Evolutionary conservation across 2,797 vertebrate genomes (phyloP).

Genomic region (Falco peregrinus): DNA sequence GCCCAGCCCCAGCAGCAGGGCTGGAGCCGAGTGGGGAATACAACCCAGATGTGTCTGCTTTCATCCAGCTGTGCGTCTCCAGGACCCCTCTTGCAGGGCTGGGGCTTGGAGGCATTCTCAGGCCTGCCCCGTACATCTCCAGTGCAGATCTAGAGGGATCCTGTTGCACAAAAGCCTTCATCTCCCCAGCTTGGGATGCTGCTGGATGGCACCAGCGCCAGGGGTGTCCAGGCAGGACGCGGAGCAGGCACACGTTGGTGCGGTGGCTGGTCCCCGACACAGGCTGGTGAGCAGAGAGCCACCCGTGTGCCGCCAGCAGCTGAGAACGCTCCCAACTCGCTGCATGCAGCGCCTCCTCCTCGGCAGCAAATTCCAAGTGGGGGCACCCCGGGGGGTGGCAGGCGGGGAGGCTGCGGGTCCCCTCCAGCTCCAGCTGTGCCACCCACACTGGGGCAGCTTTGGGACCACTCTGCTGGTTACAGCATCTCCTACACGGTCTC

Average conservation of each 20-base stretch:
- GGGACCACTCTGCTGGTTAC: not conserved
- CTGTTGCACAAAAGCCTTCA: not conserved
- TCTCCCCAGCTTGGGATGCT: not conserved
- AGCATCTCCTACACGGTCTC: accelerated
- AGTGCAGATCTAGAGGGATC: not conserved
- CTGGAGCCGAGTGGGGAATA: not conserved
- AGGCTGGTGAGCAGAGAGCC: not conserved
- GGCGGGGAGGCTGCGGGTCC: not conserved
- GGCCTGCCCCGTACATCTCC: not conserved
- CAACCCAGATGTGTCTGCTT: not conserved
- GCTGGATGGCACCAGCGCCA: not conserved
- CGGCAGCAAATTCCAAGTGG: accelerated
- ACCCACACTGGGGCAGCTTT: too few species aligned
- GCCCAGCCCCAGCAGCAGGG: not conserved
- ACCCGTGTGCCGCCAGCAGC: accelerated
- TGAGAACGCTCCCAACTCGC: not conserved
- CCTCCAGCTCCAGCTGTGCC: not conserved
- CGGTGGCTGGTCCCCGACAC: accelerated
- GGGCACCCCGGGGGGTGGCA: not conserved
- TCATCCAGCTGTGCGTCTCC: not conserved
- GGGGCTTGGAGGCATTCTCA: not conserved
- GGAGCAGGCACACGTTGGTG: accelerated
- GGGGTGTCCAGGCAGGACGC: not conserved
- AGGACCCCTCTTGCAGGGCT: not conserved
- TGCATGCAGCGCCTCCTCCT: not conserved